Evolutionary conservation across 2,888 invertebrate genomes (phyloP).

Genomic region (Andrena flavipes): DNA sequence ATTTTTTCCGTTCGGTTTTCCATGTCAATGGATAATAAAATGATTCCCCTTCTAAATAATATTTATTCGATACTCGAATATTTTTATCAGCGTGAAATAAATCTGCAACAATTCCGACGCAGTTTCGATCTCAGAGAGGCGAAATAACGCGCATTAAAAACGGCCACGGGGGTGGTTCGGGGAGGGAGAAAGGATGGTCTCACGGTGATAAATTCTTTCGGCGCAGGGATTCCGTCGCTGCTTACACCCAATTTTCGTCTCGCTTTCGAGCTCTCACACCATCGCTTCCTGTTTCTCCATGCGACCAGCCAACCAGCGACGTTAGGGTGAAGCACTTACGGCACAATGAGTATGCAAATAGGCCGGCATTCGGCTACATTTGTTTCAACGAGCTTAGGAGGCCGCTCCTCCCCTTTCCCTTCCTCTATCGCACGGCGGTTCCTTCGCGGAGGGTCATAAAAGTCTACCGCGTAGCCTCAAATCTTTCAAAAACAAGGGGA

Average conservation of each 20-base stretch:
- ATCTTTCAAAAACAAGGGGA: slow-evolving; percentile 71
- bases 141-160: neutral
- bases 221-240: slow-evolving; percentile 15
- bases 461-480: slow-evolving; percentile 59
- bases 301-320: slow-evolving; percentile 62
- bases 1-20: neutral
- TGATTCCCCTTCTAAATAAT: neutral
- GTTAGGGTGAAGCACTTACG: slow-evolving; percentile 72
- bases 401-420: neutral
- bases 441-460: slow-evolving; percentile 65
- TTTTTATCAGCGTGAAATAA: neutral
- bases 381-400: slow-evolving; percentile 73
- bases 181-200: slow-evolving; percentile 5
- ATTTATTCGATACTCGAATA: slow-evolving; percentile 18
- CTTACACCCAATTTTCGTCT: slow-evolving; percentile 62
- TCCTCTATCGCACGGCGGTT: slow-evolving; percentile 35
- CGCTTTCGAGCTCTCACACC: slow-evolving; percentile 49
- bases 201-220: slow-evolving; percentile 45
- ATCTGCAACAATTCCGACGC: neutral
- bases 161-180: neutral
- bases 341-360: slow-evolving; percentile 75
- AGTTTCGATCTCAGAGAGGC: neutral
- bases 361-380: slow-evolving; percentile 75
- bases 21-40: neutral
- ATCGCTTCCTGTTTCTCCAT: slow-evolving; percentile 59